phyloP scores from a whole-genome alignment of 2,888 invertebrate genomes.

The Agriopis aurantiaria region DNA sequence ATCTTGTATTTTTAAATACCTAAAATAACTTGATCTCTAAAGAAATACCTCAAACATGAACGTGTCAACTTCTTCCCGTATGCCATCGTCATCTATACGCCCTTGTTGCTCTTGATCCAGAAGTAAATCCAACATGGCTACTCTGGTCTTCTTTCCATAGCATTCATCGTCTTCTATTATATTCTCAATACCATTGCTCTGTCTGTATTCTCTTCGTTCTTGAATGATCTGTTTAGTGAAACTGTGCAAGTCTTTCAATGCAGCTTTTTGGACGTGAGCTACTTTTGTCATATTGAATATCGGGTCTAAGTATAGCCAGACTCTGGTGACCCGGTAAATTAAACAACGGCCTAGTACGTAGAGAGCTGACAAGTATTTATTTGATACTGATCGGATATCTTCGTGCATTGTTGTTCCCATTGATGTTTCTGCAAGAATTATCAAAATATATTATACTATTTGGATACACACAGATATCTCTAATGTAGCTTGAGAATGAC shows the following conservation, averaged over 20 bases:
- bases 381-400: slow-evolving; percentile 56
- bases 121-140: slow-evolving; percentile 88
- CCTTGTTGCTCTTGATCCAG: slow-evolving; percentile 86
- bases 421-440: slow-evolving; percentile 63
- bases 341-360: slow-evolving; percentile 40
- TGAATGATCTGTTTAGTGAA: slow-evolving; percentile 83
- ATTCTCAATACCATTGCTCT: slow-evolving; percentile 37
- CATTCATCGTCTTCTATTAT: slow-evolving; percentile 43
- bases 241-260: slow-evolving; percentile 76
- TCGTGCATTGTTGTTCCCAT: slow-evolving; percentile 85
- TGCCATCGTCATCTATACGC: slow-evolving; percentile 84
- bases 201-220: slow-evolving; percentile 55
- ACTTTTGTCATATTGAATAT: slow-evolving; percentile 31
- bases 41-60: slow-evolving; percentile 88
- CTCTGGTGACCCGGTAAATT: slow-evolving; percentile 40
- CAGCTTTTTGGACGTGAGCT: slow-evolving; percentile 40
- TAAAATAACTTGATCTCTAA: too few relatives aligned
- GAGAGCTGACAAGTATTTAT: slow-evolving; percentile 71
- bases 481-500: too few relatives aligned
- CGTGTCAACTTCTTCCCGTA: slow-evolving; percentile 90
- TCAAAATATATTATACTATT: background rate
- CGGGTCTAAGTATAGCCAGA: slow-evolving; percentile 43
- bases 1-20: too few relatives aligned
- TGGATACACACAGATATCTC: too few relatives aligned
- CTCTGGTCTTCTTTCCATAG: slow-evolving; percentile 74